phyloP scores from a whole-genome alignment of 2,113 vertebrate genomes.

The Azemiops feae region DNA sequence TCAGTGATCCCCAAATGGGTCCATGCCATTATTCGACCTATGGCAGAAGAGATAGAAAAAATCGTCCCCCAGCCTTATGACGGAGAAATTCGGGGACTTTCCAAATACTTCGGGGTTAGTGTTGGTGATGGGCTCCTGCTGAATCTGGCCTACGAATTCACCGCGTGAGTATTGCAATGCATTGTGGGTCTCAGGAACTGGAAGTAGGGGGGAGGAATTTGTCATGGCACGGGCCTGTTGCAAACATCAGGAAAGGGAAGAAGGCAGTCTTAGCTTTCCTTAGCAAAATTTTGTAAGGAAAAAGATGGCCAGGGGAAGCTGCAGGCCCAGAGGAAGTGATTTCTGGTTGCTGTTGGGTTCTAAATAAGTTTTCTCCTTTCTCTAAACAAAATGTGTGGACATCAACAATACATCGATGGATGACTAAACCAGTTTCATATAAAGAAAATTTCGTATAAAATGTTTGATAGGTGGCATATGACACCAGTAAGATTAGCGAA shows the following conservation, averaged over 20 bases:
- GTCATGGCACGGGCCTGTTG: too few relatives aligned
- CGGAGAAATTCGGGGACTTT: constrained; percentile 80
- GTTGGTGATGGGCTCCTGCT: constrained; percentile 79
- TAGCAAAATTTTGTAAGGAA: neutral
- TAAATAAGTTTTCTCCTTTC: too few relatives aligned
- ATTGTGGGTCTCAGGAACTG: fast-evolving
- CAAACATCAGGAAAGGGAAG: neutral
- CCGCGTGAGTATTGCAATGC: constrained; percentile 75
- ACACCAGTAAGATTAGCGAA: too few relatives aligned
- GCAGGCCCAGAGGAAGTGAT: too few relatives aligned
- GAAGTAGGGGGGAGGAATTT: fast-evolving
- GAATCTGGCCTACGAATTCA: constrained; percentile 88
- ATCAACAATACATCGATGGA: too few relatives aligned
- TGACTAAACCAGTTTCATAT: too few relatives aligned
- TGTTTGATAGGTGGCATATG: too few relatives aligned
- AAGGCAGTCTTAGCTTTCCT: neutral
- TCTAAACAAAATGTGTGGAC: too few relatives aligned
- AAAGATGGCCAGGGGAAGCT: neutral
- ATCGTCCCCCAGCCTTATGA: constrained; percentile 79
- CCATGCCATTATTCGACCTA: constrained; percentile 62
- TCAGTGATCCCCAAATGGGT: constrained; percentile 81
- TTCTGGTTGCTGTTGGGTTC: too few relatives aligned
- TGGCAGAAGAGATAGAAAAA: constrained; percentile 65
- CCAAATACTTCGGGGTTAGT: constrained; percentile 62
- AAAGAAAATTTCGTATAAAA: too few relatives aligned